Conservation (phyloP, 2,113 vertebrate genomes). For the Pseudonaja textilis region DNA sequence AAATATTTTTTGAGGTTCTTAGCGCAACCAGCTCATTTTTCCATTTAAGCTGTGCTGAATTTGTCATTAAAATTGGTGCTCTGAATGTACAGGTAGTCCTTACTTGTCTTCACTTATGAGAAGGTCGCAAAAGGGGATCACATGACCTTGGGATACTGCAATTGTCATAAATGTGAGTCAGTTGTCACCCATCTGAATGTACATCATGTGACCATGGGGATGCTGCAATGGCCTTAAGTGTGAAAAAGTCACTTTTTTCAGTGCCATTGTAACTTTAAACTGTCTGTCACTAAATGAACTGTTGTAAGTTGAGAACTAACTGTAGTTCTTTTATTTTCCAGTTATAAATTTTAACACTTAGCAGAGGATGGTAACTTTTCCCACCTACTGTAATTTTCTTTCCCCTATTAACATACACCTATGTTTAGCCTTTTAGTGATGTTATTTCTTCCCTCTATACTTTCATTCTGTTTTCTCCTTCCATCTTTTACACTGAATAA, state of each 20-base stretch:
- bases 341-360: background rate
- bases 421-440: background rate
- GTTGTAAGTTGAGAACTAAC: background rate
- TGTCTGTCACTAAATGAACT: background rate
- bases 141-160: background rate
- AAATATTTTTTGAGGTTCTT: background rate
- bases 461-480: background rate
- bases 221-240: background rate
- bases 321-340: background rate
- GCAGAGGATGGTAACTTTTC: background rate
- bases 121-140: background rate
- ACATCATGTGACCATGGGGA: background rate
- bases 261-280: background rate
- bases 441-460: background rate
- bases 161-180: background rate
- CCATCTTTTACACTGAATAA: accelerated
- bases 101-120: background rate
- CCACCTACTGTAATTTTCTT: background rate
- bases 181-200: background rate
- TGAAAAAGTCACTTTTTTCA: background rate
- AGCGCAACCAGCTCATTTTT: background rate
- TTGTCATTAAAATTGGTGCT: background rate
- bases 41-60: accelerated
- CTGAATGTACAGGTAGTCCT: background rate
- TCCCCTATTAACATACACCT: background rate